phyloP scores from a whole-genome alignment of 2,113 vertebrate genomes.

The Channa maculata region DNA sequence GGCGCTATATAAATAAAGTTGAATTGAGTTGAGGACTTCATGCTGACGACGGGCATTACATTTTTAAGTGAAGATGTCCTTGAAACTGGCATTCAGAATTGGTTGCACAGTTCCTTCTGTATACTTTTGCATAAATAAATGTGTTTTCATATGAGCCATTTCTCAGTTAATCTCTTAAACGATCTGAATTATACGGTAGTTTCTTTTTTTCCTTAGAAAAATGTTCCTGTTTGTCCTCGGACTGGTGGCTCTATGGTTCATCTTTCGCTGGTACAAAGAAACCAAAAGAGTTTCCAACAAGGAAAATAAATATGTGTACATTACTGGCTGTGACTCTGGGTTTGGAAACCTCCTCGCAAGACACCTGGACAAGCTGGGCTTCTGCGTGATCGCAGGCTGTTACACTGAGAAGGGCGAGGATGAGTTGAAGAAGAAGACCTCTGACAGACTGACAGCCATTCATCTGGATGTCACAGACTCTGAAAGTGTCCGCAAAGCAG shows the following conservation, averaged over 20 bases:
- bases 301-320: slow-evolving; percentile 81
- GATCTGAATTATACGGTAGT: background rate
- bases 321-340: slow-evolving; percentile 74
- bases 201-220: slow-evolving; percentile 40
- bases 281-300: slow-evolving; percentile 66
- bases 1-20: too few relatives aligned
- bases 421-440: slow-evolving; percentile 76
- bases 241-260: slow-evolving; percentile 56
- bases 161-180: too few relatives aligned
- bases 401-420: slow-evolving; percentile 81
- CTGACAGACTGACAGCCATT: slow-evolving; percentile 78
- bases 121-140: too few relatives aligned
- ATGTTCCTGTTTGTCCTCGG: slow-evolving; percentile 70
- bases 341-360: slow-evolving; percentile 83
- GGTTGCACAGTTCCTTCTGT: too few relatives aligned
- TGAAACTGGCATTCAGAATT: too few relatives aligned
- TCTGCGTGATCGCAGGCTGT: slow-evolving; percentile 81
- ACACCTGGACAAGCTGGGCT: slow-evolving; percentile 83
- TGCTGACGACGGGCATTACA: too few relatives aligned
- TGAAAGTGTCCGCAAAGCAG: slow-evolving; percentile 76
- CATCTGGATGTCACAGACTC: slow-evolving; percentile 86
- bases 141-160: too few relatives aligned
- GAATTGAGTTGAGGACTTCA: too few relatives aligned
- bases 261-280: slow-evolving; percentile 76
- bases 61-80: too few relatives aligned